phyloP scores from a whole-genome alignment of 2,888 invertebrate genomes.

The Tachystola acroxantha region DNA sequence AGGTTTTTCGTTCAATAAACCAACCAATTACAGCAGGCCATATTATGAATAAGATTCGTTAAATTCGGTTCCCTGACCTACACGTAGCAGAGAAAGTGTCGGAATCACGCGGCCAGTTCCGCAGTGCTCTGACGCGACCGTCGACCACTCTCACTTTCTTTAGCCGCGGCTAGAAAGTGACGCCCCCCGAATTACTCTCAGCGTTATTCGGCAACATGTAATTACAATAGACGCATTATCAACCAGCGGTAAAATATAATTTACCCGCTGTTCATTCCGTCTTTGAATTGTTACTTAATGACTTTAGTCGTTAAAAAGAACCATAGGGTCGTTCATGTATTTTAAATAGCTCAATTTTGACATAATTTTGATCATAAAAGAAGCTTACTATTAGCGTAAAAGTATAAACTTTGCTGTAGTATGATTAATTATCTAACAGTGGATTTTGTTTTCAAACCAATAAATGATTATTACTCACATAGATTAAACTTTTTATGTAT shows the following conservation, averaged over 20 bases:
- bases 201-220: constrained; percentile 5
- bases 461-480: no score
- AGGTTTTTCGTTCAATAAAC: background rate
- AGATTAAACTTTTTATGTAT: background rate
- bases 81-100: constrained; percentile 7
- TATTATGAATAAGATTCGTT: background rate
- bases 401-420: no score
- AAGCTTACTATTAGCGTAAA: no score
- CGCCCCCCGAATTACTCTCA: constrained; percentile 22
- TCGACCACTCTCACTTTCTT: constrained; percentile 25
- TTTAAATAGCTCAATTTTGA: no score
- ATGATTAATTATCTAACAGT: no score
- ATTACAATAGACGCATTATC: constrained; percentile 10
- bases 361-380: no score
- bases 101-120: constrained; percentile 3
- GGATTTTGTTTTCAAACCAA: no score
- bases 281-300: constrained; percentile 5
- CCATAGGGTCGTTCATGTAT: background rate
- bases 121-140: constrained; percentile 1
- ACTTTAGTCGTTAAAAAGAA: constrained; percentile 3
- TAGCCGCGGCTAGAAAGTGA: constrained; percentile 24
- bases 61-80: constrained; percentile 7
- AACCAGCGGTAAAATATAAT: background rate
- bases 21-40: background rate
- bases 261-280: background rate